A percentile compares a stretch with the other conserved stretches of the same genome.
Evolutionary conservation across 2,888 invertebrate genomes (phyloP).

Genomic region (Clunio marinus): DNA sequence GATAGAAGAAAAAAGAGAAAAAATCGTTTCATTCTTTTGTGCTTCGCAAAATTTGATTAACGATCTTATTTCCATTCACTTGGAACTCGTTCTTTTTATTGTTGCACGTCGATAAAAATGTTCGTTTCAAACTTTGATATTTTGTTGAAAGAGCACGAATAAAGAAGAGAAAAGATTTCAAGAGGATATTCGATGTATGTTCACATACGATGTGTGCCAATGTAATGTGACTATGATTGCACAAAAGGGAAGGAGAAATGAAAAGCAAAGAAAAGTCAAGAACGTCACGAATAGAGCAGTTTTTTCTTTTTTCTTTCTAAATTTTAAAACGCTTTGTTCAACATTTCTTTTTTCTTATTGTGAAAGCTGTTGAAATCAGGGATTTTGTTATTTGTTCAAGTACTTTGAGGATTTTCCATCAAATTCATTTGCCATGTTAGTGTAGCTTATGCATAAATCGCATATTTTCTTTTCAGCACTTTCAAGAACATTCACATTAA

Average conservation of each 20-base stretch:
- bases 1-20: neutral
- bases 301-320: neutral
- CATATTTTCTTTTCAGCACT: too few species aligned
- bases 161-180: neutral
- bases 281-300: conserved; percentile 6
- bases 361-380: conserved; percentile 13
- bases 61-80: too few species aligned
- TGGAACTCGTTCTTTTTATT: too few species aligned
- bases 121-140: too few species aligned
- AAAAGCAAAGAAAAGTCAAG: neutral
- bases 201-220: neutral
- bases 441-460: too few species aligned
- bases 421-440: neutral
- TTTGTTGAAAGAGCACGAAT: neutral
- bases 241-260: too few species aligned
- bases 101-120: too few species aligned
- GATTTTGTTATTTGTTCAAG: conserved; percentile 27
- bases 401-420: conserved; percentile 19
- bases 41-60: too few species aligned
- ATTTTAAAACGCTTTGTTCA: neutral
- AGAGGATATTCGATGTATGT: neutral
- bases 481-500: too few species aligned
- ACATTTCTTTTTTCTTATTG: too few species aligned
- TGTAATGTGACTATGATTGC: neutral
- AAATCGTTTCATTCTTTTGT: neutral